Evolutionary conservation across 2,113 vertebrate genomes (phyloP).

Genomic region (Montifringilla adamsi): DNA sequence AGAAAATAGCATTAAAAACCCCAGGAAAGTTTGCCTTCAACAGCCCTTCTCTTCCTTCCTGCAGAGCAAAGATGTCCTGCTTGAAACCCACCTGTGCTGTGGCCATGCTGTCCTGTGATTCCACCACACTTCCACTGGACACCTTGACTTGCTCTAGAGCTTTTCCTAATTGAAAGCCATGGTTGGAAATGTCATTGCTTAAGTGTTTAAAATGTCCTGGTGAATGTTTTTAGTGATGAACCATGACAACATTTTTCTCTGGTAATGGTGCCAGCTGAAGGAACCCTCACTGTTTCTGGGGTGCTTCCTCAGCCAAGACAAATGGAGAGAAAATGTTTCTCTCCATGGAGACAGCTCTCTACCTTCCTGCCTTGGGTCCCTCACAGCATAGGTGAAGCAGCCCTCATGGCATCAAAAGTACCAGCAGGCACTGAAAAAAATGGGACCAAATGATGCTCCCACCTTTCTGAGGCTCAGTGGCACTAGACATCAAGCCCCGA

Average conservation of each 20-base stretch:
- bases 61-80: background rate
- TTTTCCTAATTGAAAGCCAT: background rate
- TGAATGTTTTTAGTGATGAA: background rate
- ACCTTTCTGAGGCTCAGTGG: background rate
- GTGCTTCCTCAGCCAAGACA: background rate
- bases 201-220: background rate
- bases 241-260: background rate
- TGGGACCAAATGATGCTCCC: background rate
- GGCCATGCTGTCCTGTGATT: background rate
- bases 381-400: background rate
- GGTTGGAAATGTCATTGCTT: background rate
- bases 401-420: background rate
- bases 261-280: background rate
- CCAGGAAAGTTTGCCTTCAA: background rate
- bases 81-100: background rate
- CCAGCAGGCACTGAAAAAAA: background rate
- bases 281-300: background rate
- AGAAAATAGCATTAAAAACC: background rate
- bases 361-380: background rate
- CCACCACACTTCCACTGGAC: background rate
- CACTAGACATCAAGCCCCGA: background rate
- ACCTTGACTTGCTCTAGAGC: background rate
- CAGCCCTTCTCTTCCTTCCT: background rate
- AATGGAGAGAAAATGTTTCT: background rate
- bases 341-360: background rate